A percentile compares a stretch with the other conserved stretches of the same genome.
phyloP scores from a whole-genome alignment of 2,797 vertebrate species.

The Rhabdophis nuchalis region DNA sequence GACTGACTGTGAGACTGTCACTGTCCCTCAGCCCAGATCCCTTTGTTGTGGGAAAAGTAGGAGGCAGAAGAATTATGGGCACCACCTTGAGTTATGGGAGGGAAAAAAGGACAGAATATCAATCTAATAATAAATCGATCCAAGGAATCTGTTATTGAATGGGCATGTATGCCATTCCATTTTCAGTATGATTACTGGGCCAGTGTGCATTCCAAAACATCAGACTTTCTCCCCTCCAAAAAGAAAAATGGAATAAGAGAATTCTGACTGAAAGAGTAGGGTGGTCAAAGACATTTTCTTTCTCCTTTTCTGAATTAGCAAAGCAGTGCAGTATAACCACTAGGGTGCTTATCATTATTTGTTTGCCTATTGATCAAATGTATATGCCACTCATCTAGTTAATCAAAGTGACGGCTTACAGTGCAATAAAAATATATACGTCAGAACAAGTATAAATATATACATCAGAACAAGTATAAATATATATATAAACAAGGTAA shows the following conservation, averaged over 20 bases:
- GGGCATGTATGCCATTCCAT: neutral
- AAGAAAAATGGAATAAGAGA: neutral
- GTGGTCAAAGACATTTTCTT: neutral
- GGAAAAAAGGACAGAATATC: neutral
- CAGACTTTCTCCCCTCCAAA: neutral
- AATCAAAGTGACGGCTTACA: neutral
- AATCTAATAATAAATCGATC: neutral
- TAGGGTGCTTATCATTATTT: neutral
- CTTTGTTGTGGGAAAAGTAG: neutral
- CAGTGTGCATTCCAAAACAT: too few relatives aligned
- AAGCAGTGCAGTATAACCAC: neutral
- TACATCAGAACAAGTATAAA: neutral
- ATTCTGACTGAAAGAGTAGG: neutral
- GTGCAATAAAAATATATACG: neutral
- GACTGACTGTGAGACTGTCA: neutral
- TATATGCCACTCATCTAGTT: neutral
- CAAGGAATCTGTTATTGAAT: neutral
- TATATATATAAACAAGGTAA: neutral
- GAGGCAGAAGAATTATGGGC: neutral
- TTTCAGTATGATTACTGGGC: neutral
- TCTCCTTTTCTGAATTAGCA: neutral
- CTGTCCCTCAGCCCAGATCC: neutral
- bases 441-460: neutral
- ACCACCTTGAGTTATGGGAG: neutral
- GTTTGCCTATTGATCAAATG: neutral